Conservation (phyloP, 2,797 vertebrate species). For the Characodon lateralis region DNA sequence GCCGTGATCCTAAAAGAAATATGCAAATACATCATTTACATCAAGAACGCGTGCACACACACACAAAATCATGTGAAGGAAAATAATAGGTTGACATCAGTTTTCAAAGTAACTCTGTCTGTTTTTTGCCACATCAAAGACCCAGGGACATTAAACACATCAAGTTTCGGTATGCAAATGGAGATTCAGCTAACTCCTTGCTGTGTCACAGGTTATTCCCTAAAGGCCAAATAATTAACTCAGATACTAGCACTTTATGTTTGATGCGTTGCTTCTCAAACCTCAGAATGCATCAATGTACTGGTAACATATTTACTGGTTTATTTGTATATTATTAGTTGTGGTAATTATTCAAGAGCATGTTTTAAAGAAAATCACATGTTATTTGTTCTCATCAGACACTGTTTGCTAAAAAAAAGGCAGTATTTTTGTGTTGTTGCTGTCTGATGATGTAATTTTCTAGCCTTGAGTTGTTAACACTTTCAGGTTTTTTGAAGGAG, state of each 20-base stretch:
- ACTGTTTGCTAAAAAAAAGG: conserved; percentile 22
- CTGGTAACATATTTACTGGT: conserved; percentile 17
- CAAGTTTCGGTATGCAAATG: conserved; percentile 45
- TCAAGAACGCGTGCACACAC: conserved; percentile 13
- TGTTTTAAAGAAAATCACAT: conserved; percentile 20
- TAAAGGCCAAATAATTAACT: conserved; percentile 53
- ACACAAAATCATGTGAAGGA: conserved; percentile 41
- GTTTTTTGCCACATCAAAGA: conserved; percentile 67
- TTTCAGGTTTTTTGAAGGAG: conserved; percentile 57
- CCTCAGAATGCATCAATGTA: conserved; percentile 31
- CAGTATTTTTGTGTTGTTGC: conserved; percentile 14
- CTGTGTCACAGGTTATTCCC: conserved; percentile 27
- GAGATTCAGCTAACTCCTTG: conserved; percentile 19
- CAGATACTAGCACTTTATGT: conserved; percentile 71
- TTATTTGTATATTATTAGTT: conserved; percentile 15
- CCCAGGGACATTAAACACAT: conserved; percentile 27
- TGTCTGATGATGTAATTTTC: conserved; percentile 12
- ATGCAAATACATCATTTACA: conserved; percentile 42
- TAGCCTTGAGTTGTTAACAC: conserved; percentile 47
- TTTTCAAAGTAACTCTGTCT: conserved; percentile 24
- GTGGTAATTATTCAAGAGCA: conserved; percentile 27
- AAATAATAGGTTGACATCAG: conserved; percentile 31
- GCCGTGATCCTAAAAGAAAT: conserved; percentile 14
- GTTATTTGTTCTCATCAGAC: conserved; percentile 35
- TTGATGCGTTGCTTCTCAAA: conserved; percentile 38